Evolutionary conservation across 2,113 vertebrate genomes (phyloP).

Genomic region (Phalacrocorax carbo): DNA sequence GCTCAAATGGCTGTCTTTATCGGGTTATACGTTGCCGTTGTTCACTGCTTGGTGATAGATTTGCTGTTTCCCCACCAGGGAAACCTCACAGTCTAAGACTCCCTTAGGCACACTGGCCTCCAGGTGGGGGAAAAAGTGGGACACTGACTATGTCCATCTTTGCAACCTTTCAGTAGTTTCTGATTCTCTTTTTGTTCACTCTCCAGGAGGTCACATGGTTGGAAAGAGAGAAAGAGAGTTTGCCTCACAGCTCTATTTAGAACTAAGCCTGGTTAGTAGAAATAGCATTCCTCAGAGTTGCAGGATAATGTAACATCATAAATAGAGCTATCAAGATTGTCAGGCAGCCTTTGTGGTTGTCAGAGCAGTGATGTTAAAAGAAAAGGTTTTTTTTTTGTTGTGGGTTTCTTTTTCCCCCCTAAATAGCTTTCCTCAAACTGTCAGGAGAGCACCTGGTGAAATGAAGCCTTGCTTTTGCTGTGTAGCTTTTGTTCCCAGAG

Average conservation of each 20-base stretch:
- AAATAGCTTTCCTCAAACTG: conserved; percentile 54
- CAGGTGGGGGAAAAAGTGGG: background rate
- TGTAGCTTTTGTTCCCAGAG: conserved; percentile 46
- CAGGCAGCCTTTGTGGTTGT: conserved; percentile 67
- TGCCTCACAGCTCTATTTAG: conserved; percentile 49
- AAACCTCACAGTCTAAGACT: background rate
- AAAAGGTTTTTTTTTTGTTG: background rate
- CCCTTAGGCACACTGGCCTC: background rate
- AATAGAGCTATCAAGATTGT: conserved; percentile 72
- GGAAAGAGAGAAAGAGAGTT: background rate
- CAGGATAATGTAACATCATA: conserved; percentile 65
- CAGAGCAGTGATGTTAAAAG: conserved; percentile 66
- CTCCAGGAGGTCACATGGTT: background rate
- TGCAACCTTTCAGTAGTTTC: background rate
- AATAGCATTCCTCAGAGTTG: conserved; percentile 51
- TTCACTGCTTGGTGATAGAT: background rate
- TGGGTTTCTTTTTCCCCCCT: background rate
- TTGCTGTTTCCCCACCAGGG: background rate
- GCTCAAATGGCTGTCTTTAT: background rate
- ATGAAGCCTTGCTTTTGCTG: conserved; percentile 44
- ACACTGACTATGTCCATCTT: background rate
- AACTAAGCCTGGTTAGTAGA: conserved; percentile 39
- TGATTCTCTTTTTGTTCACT: background rate
- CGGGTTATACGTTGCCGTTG: background rate
- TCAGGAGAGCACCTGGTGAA: conserved; percentile 61